Evolutionary conservation across 1,140 invertebrate species (phyloP), one percentile per base, ranked within the genome.

Genomic region (Procambarus virginalis): DNA sequence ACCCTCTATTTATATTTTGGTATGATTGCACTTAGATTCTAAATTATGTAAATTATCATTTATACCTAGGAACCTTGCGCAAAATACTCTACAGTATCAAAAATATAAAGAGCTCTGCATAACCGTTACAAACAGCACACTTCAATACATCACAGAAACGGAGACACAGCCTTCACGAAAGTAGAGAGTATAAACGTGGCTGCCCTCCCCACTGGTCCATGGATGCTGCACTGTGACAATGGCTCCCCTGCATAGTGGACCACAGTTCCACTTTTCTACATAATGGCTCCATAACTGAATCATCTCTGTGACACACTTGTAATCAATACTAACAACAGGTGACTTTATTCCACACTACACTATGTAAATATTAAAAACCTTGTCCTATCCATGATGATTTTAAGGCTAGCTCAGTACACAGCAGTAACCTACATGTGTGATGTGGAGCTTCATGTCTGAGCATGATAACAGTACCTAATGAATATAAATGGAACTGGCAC

Each of bases 21-120:
- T 73, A 73, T 34, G 68, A 73, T 89, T 89, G 86, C 87, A 89
- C 88, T 86, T 70, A 70, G 83, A 81, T 86, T 86, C 80, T 75
- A 77, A 76, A 70, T 84, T 82, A 68, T 79, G 78, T 70, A 85
- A 85, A 90, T 90, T 79, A 86, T 86, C 91, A 90, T 78, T 90
- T 92, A 92, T 90, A 92, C 91, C 89, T 92, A 92, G 91, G 91
- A 92, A 92, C 91, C 91, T 85, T 91, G 89, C 91, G 91, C 91
- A 92, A 92, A 92, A 91, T 92, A 92, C 91, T 91, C 91, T 92
- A 92, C 86, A 92, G 91, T 92, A 92, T 92, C 91, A 92, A 92
- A 92, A 92, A 92, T 92, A 92, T 92, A 92, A 92, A 92, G 91
- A 92, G 89, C 91, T 92, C 91, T 92, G 89, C 91, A 92, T 91